phyloP scores from a whole-genome alignment of 2,888 invertebrate genomes.

The Meloe dianella region DNA sequence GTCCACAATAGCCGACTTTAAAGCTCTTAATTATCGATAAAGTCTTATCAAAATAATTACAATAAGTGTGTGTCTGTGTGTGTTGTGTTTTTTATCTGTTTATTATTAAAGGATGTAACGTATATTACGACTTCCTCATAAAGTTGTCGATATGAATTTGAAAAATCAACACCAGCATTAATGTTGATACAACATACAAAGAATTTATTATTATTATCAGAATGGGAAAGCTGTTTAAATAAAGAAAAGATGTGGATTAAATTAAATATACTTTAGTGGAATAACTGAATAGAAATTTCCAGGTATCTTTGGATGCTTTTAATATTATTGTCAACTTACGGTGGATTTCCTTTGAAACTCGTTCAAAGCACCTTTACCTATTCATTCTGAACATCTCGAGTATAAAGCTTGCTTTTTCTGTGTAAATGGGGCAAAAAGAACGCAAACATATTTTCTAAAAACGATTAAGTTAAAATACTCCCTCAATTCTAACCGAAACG shows the following conservation, averaged over 20 bases:
- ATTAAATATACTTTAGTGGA: constrained; percentile 12
- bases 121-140: neutral
- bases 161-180: constrained; percentile 10
- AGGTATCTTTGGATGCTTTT: constrained; percentile 4
- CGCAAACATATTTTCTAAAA: neutral
- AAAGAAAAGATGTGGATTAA: constrained; percentile 9
- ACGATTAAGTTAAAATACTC: too few species aligned
- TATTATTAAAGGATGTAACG: constrained; percentile 5
- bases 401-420: neutral
- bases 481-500: neutral
- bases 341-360: constrained; percentile 8
- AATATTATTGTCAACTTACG: neutral
- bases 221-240: constrained; percentile 15
- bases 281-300: constrained; percentile 12
- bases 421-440: neutral
- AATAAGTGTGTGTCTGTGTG: too few species aligned
- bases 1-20: neutral
- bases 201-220: constrained; percentile 16
- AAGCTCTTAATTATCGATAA: neutral
- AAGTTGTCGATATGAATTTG: constrained; percentile 7
- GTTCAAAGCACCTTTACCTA: neutral
- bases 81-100: too few species aligned
- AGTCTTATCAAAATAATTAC: neutral
- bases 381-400: neutral
- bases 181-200: constrained; percentile 4